A percentile compares a stretch with the other conserved stretches of the same genome.
Conservation (phyloP, 2,113 vertebrate genomes). For the Theristicus caerulescens region DNA sequence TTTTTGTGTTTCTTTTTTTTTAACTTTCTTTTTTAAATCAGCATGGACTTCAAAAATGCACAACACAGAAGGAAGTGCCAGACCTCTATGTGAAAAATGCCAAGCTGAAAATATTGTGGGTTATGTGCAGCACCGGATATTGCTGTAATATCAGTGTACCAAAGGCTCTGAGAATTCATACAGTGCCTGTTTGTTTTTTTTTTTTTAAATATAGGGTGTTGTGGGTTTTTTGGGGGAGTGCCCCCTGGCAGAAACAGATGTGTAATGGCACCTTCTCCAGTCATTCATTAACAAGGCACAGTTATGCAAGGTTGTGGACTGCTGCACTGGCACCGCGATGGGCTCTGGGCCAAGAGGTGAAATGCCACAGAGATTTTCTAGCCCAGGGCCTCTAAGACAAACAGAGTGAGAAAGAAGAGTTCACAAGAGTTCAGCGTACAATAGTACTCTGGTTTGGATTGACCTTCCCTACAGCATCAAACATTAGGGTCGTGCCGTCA, state of each 20-base stretch:
- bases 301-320: not conserved
- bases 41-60: not conserved
- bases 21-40: not conserved
- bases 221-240: not conserved
- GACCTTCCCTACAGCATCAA: not conserved
- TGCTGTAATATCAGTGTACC: not conserved
- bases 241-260: not conserved
- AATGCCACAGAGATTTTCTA: not conserved
- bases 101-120: not conserved
- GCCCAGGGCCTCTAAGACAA: conserved; percentile 10
- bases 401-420: not conserved
- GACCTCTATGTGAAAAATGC: not conserved
- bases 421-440: not conserved
- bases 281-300: not conserved
- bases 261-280: not conserved
- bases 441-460: not conserved
- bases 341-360: not conserved
- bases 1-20: not conserved
- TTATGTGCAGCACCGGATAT: not conserved
- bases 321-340: not conserved
- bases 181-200: not conserved
- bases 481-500: rapidly evolving
- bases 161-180: not conserved
- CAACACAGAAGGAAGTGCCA: rapidly evolving
- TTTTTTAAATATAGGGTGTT: not conserved